Percentiles rank a stretch among this genome's conserved stretches.
These are phyloP conservation scores for Sinella curviseta DNA, from an alignment of 1,140 invertebrate genomes.

Conservation along the genomic window DNA sequence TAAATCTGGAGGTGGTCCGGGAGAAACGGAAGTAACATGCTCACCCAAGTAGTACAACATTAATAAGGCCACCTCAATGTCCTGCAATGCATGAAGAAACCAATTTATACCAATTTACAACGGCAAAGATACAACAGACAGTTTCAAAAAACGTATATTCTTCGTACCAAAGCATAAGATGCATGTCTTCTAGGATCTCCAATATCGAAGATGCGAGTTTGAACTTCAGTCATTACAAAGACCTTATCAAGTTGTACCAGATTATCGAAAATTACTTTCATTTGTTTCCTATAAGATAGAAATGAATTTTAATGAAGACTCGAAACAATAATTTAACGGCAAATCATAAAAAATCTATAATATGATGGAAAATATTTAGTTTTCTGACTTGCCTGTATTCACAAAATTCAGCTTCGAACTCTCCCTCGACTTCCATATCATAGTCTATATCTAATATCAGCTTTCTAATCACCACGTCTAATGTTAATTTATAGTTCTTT, in stretches of 20 bases:
- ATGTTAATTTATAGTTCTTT: slow-evolving; percentile 24
- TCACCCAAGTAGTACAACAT: slow-evolving; percentile 62
- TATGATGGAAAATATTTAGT: neutral
- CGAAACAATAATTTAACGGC: no score
- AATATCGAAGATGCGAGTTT: slow-evolving; percentile 57
- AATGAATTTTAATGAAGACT: no score
- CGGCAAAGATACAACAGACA: neutral
- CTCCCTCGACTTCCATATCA: slow-evolving; percentile 62
- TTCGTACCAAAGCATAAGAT: no score
- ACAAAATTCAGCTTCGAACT: slow-evolving; percentile 63
- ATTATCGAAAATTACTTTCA: slow-evolving; percentile 63
- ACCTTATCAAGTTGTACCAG: slow-evolving; percentile 58
- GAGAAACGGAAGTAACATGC: slow-evolving; percentile 57
- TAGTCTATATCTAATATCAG: slow-evolving; percentile 52
- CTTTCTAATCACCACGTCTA: slow-evolving; percentile 33
- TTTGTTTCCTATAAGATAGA: slow-evolving; percentile 58
- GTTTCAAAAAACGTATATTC: no score
- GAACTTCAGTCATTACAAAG: slow-evolving; percentile 57
- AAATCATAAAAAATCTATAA: neutral
- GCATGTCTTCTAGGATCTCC: slow-evolving; percentile 57
- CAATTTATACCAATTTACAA: no score
- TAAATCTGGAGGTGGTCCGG: slow-evolving; percentile 54
- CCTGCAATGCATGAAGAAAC: slow-evolving; percentile 48
- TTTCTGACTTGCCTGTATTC: slow-evolving; percentile 52
- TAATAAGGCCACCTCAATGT: slow-evolving; percentile 61